Evolutionary conservation across 2,113 vertebrate genomes (phyloP).

Genomic region (Aix galericulata): DNA sequence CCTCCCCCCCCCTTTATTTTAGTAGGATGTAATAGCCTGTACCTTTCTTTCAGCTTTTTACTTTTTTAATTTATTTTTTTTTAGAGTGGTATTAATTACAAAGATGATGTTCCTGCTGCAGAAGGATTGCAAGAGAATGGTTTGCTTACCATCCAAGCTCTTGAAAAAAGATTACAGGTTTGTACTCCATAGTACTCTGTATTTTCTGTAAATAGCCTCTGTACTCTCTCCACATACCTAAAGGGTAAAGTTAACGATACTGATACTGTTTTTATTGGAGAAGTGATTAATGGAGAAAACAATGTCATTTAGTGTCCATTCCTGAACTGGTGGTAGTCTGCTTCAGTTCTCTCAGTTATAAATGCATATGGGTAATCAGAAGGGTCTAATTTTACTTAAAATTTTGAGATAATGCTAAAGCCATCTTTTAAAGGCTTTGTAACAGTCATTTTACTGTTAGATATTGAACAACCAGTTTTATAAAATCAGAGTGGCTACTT

Average conservation of each 20-base stretch:
- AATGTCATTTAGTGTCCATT: not conserved
- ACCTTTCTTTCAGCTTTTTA: not conserved
- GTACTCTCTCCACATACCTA: not conserved
- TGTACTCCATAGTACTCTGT: not conserved
- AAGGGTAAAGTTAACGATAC: not conserved
- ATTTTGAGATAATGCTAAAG: not conserved
- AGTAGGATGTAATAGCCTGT: not conserved
- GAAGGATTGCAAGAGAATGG: constrained; percentile 75
- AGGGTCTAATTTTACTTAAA: not conserved
- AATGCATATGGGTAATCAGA: not conserved
- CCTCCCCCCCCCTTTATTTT: too few relatives aligned
- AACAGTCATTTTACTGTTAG: not conserved
- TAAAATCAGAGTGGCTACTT: not conserved
- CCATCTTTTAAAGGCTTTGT: not conserved
- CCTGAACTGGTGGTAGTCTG: not conserved
- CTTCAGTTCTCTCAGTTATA: not conserved
- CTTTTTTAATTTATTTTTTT: not conserved
- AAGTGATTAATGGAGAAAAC: not conserved
- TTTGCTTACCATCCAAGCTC: constrained; percentile 80
- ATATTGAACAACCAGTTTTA: not conserved
- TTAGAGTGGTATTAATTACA: constrained; percentile 53
- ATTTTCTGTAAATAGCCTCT: not conserved
- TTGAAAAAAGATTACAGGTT: constrained; percentile 90
- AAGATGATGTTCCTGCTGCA: constrained; percentile 12
- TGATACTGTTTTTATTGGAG: not conserved